A percentile compares a stretch with the other conserved stretches of the same genome.
These are phyloP conservation scores for Nebria brevicollis DNA, from an alignment of 2,888 invertebrate species.

Conservation along the genomic window DNA sequence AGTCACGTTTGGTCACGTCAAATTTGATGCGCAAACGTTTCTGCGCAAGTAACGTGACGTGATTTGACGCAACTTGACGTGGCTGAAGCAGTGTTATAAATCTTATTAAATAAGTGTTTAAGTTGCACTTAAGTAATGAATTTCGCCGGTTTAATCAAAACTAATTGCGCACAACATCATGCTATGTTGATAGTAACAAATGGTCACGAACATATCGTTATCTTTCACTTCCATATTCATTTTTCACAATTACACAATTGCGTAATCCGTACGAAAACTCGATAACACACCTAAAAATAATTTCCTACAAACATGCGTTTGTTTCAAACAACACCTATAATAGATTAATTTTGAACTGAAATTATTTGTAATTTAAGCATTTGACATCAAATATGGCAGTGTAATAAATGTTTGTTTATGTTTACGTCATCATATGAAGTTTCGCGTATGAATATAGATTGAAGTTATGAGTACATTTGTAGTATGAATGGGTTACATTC, in stretches of 20 bases:
- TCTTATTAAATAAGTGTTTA: background rate
- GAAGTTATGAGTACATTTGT: background rate
- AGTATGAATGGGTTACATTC: background rate
- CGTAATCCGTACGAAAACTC: background rate
- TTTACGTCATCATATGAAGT: background rate
- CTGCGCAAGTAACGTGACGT: too few species aligned
- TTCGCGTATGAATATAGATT: background rate
- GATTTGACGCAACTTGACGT: too few species aligned
- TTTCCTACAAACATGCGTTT: background rate
- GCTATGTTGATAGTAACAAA: background rate
- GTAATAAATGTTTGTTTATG: background rate
- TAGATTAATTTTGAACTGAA: background rate
- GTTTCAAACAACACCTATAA: background rate
- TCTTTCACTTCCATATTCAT: background rate
- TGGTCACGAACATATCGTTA: background rate
- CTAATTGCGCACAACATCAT: background rate
- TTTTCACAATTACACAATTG: background rate
- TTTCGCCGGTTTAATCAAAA: background rate
- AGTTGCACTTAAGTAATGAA: background rate
- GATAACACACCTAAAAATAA: background rate
- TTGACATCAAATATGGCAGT: background rate
- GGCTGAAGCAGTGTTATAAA: background rate
- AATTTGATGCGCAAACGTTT: too few species aligned
- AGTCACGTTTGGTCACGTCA: too few species aligned
- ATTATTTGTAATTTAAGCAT: background rate